Evolutionary conservation across 2,113 vertebrate species (phyloP).

Genomic region (Pelecanoides urinatrix): DNA sequence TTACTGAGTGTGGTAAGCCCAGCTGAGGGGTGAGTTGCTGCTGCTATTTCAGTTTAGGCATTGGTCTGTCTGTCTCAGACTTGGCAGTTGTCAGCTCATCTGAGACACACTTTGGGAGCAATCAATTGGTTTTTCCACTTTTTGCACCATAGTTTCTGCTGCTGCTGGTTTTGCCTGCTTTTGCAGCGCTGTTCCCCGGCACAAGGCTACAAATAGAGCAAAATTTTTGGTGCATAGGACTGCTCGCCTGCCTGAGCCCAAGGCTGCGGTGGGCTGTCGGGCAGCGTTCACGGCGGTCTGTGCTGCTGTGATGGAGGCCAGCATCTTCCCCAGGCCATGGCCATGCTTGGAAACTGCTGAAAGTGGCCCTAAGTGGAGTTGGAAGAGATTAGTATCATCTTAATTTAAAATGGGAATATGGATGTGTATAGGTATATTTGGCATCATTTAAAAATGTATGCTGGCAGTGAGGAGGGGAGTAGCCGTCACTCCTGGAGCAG

Average conservation of each 20-base stretch:
- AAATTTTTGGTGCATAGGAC: not conserved
- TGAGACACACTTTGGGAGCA: not conserved
- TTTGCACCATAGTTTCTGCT: not conserved
- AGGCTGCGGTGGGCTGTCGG: not conserved
- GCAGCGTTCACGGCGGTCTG: not conserved
- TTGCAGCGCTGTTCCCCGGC: not conserved
- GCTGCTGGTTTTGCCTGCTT: not conserved
- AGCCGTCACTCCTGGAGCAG: not conserved
- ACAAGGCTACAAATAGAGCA: not conserved
- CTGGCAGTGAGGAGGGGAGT: not conserved
- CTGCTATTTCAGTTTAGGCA: not conserved
- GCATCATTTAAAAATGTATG: not conserved
- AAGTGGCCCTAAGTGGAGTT: not conserved
- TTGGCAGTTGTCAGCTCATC: not conserved
- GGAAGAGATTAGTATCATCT: not conserved
- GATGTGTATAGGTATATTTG: not conserved
- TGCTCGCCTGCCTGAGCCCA: not conserved
- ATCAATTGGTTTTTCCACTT: not conserved
- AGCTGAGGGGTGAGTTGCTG: not conserved
- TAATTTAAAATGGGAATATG: not conserved
- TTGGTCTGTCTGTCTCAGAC: not conserved
- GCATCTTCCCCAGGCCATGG: not conserved
- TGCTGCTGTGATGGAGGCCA: not conserved
- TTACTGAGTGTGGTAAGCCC: fast-evolving
- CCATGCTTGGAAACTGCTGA: not conserved